Conservation (phyloP, 92 coral and sea anemone genomes). For the Pocillopora grandis region DNA sequence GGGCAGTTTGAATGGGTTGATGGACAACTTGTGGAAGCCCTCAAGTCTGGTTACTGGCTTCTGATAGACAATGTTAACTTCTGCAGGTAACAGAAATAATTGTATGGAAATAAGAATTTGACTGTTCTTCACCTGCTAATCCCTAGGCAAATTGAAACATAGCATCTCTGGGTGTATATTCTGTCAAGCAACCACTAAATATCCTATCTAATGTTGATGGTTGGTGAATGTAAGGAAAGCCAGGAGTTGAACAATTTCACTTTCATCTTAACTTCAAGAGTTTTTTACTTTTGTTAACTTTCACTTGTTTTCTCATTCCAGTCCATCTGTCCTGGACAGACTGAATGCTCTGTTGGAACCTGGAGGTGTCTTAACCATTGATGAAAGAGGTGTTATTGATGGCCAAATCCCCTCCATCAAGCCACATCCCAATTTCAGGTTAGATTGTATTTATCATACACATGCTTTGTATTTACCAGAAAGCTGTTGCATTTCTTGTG, state of each 20-base stretch:
- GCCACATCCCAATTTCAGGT: conserved; percentile 97
- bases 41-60: conserved; percentile 91
- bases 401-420: conserved; percentile 88
- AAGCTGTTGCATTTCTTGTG: background rate
- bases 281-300: background rate
- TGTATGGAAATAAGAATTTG: no score
- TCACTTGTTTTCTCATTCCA: conserved; percentile 26
- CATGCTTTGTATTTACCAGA: no score
- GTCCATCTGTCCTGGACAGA: conserved; percentile 96
- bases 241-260: no score
- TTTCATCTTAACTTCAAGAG: no score
- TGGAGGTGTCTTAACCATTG: conserved; percentile 81
- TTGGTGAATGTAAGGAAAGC: no score
- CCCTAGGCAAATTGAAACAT: background rate
- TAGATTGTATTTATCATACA: background rate
- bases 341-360: conserved; percentile 93
- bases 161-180: background rate
- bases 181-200: no score
- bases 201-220: no score
- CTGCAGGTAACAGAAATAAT: conserved; percentile 74
- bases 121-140: background rate
- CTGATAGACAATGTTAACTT: conserved; percentile 96
- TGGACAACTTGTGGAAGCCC: conserved; percentile 93
- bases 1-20: conserved; percentile 99
- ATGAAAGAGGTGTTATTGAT: conserved; percentile 96